Evolutionary conservation across 2,888 invertebrate species (phyloP).

Genomic region (Philereme vetulata): DNA sequence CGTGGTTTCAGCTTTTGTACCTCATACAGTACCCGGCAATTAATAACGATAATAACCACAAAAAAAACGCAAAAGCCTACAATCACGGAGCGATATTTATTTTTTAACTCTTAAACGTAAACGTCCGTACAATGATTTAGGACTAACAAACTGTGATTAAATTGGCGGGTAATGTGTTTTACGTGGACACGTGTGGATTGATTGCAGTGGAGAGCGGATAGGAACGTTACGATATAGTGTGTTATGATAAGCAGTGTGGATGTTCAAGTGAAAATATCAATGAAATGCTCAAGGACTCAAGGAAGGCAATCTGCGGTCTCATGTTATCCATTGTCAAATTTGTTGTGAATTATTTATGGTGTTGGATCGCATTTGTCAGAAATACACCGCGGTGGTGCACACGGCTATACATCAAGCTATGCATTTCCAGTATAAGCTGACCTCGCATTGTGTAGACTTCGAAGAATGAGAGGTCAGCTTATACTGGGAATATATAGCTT

Average conservation of each 20-base stretch:
- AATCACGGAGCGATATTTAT: no score
- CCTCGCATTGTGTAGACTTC: no score
- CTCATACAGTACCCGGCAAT: not conserved
- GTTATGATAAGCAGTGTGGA: conserved; percentile 19
- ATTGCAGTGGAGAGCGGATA: conserved; percentile 24
- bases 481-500: no score
- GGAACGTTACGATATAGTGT: conserved; percentile 10
- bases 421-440: no score
- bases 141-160: no score
- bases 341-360: conserved; percentile 4
- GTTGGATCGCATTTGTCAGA: not conserved
- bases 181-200: conserved; percentile 11
- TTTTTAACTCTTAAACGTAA: not conserved
- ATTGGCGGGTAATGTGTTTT: conserved; percentile 2
- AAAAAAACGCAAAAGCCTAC: no score
- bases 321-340: conserved; percentile 6
- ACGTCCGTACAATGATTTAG: no score
- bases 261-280: conserved; percentile 10
- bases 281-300: conserved; percentile 25
- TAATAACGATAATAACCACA: not conserved
- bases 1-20: not conserved
- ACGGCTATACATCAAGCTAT: no score
- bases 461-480: no score
- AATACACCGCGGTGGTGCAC: not conserved
- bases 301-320: conserved; percentile 21